A percentile compares a stretch with the other conserved stretches of the same genome.
Evolutionary conservation across 2,888 invertebrate species (phyloP).

Genomic region (Trilocha varians): DNA sequence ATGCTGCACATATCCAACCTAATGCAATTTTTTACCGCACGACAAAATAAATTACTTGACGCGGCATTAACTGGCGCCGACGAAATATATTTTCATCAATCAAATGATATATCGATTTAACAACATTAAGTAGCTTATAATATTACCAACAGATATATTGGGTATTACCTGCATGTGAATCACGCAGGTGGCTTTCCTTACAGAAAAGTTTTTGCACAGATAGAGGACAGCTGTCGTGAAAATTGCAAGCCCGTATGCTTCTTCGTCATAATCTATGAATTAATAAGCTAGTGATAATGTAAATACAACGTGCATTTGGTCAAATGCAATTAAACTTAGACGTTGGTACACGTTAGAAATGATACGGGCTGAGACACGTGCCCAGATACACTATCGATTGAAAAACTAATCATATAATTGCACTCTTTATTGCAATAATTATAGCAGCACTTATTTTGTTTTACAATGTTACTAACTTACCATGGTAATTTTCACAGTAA

Average conservation of each 20-base stretch:
- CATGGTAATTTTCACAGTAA: too few species aligned
- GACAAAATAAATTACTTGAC: background rate
- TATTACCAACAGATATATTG: background rate
- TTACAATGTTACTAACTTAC: too few species aligned
- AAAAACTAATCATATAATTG: slow-evolving; percentile 1
- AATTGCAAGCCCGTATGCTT: slow-evolving; percentile 67
- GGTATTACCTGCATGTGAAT: slow-evolving; percentile 1
- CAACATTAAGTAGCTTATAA: background rate
- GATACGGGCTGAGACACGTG: slow-evolving; percentile 63
- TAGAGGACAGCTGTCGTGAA: slow-evolving; percentile 55
- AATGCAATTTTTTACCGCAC: too few species aligned
- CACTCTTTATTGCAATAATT: background rate
- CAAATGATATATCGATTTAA: background rate
- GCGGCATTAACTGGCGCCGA: background rate
- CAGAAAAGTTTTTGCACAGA: slow-evolving; percentile 67
- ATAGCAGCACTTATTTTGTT: background rate
- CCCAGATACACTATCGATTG: slow-evolving; percentile 8
- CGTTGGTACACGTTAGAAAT: slow-evolving; percentile 40
- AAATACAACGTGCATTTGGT: slow-evolving; percentile 55
- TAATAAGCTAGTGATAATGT: slow-evolving; percentile 66
- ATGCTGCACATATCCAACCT: too few species aligned
- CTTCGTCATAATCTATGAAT: slow-evolving; percentile 64
- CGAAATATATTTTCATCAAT: background rate
- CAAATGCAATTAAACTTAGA: slow-evolving; percentile 50
- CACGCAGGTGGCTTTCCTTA: slow-evolving; percentile 60